Percentiles rank a stretch among this genome's conserved stretches.
These are phyloP conservation scores for Volucella inanis DNA, from an alignment of 2,888 invertebrate genomes.

Conservation along the genomic window DNA sequence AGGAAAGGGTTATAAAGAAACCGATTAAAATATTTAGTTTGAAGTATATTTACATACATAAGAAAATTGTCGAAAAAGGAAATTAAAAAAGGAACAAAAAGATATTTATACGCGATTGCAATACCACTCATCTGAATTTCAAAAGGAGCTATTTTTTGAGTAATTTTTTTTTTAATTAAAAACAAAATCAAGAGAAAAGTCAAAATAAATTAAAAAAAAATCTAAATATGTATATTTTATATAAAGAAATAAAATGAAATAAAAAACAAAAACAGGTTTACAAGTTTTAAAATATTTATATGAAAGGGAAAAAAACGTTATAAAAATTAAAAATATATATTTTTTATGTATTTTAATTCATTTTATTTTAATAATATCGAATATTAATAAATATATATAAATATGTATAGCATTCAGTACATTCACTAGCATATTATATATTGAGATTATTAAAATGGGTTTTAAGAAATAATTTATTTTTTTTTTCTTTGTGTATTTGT, in stretches of 20 bases:
- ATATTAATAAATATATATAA: slow-evolving; percentile 79
- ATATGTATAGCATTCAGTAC: slow-evolving; percentile 83
- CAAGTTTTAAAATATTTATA: slow-evolving; percentile 71
- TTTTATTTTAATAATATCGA: slow-evolving; percentile 49
- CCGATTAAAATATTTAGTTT: slow-evolving; percentile 52
- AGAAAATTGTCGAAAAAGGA: slow-evolving; percentile 38
- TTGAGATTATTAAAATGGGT: slow-evolving; percentile 72
- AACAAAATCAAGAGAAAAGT: slow-evolving; percentile 2
- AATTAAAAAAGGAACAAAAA: slow-evolving; percentile 25
- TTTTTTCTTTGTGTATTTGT: slow-evolving; percentile 53
- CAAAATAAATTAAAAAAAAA: neutral
- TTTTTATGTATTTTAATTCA: slow-evolving; percentile 64
- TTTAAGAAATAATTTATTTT: slow-evolving; percentile 7
- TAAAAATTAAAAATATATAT: slow-evolving; percentile 54
- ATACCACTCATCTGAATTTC: slow-evolving; percentile 79
- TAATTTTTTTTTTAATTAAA: slow-evolving; percentile 26
- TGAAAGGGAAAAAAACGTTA: slow-evolving; percentile 53
- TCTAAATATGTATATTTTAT: slow-evolving; percentile 12
- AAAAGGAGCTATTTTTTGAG: slow-evolving; percentile 48
- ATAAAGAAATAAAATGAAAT: slow-evolving; percentile 29
- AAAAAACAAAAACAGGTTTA: slow-evolving; percentile 62
- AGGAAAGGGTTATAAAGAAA: slow-evolving; percentile 30
- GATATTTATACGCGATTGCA: slow-evolving; percentile 66
- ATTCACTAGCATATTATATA: slow-evolving; percentile 83
- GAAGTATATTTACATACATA: slow-evolving; percentile 65